Percentiles rank a stretch among this genome's conserved stretches.
These are phyloP conservation scores for Papilio polyxenes DNA, from an alignment of 1,140 invertebrate species.

Conservation along the genomic window DNA sequence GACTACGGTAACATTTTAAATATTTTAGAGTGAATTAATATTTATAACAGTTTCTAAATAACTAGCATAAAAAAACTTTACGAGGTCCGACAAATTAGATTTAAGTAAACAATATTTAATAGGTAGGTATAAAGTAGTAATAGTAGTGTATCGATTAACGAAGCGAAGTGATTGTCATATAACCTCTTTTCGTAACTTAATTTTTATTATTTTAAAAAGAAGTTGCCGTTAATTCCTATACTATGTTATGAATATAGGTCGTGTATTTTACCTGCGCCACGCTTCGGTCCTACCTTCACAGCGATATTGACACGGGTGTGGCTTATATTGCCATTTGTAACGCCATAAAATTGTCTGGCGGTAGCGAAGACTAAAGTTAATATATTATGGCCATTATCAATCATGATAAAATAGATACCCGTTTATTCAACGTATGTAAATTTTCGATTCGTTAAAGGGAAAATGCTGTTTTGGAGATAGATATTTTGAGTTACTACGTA, in stretches of 20 bases:
- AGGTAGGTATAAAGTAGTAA: no score
- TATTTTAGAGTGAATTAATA: no score
- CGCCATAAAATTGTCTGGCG: conserved; percentile 35
- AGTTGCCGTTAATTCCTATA: conserved; percentile 29
- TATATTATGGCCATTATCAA: conserved; percentile 26
- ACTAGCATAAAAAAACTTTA: no score
- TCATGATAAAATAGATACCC: conserved; percentile 30
- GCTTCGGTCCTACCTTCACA: conserved; percentile 35
- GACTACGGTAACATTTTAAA: no score
- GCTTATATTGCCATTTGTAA: conserved; percentile 48
- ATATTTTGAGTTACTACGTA: not conserved
- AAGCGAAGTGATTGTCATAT: not conserved
- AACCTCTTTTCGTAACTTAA: not conserved
- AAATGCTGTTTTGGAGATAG: not conserved
- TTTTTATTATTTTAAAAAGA: not conserved
- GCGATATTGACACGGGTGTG: conserved; percentile 57
- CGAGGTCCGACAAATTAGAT: no score
- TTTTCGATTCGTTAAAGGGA: not conserved
- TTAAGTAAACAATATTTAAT: no score
- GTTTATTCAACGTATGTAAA: not conserved
- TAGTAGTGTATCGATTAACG: not conserved
- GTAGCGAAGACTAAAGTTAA: not conserved
- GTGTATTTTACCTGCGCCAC: conserved; percentile 50
- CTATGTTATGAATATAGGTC: conserved; percentile 43
- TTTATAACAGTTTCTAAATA: no score